Evolutionary conservation across 2,113 vertebrate genomes (phyloP), one percentile per base, ranked within the genome.

Genomic region (Cryptomyrus ogoouensis): DNA sequence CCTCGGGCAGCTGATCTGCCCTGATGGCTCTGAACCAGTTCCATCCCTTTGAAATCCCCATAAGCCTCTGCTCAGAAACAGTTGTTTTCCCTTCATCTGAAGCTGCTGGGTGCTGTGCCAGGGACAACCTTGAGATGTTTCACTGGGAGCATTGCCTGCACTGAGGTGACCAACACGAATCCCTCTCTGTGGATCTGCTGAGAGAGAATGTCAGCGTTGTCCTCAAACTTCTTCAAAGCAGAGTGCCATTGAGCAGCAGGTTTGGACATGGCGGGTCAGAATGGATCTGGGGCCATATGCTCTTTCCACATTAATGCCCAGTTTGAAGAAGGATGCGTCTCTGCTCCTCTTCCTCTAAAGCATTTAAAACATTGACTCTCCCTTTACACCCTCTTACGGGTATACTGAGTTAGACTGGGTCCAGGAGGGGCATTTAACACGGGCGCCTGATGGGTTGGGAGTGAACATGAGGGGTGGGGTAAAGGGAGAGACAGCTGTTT

Each of bases 41-140:
- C 92, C 92, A 92, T 91, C 90, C 83, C 58, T 93, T 93, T 93
- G 92, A 93, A 92, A 92, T 93, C 92, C 93, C 91, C 89, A 89
- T 91, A 91, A 93, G 90, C 91, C 90, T 86, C 84, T 56, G 84
- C 89, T 49, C 35, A 39, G 49, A 49, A 44, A 6, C 15, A 9
- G 17, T 47, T 56, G 21, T 49, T 42, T 80, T 83, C 77, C 49
- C 52, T 19, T n/a, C 83, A 50, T 85, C 19, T 52, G 77, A 88
- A 39, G 44, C 66, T 44, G 52, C 19, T 77, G 47, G 31, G 31
- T 52, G 62, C 50, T 12, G 49, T 80, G 83, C 83, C 44, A 86
- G 83, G 4, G 46, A 31, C 35, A 35, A 39, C 74, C 74, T 80
- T 42, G 35, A 80, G 74, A 42, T 42, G 74, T 42, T 80, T 80